phyloP scores from a whole-genome alignment of 2,888 invertebrate species.

The Cephalotes varians region DNA sequence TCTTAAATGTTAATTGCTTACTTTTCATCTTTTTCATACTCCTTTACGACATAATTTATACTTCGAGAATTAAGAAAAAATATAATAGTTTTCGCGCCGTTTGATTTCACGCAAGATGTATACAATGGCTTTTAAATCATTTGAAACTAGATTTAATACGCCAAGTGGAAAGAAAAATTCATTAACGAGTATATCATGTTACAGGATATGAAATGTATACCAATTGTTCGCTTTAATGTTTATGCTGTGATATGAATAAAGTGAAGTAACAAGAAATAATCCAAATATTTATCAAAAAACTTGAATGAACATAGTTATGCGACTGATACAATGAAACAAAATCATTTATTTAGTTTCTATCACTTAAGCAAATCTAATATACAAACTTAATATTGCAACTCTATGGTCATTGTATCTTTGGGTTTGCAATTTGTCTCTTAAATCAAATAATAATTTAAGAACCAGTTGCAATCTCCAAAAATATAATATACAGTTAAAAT shows the following conservation, averaged over 20 bases:
- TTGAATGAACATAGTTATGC: slow-evolving; percentile 63
- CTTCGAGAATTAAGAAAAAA: slow-evolving; percentile 57
- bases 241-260: slow-evolving; percentile 10
- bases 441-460: slow-evolving; percentile 38
- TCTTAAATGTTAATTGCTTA: slow-evolving; percentile 59
- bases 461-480: slow-evolving; percentile 48
- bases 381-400: slow-evolving; percentile 82
- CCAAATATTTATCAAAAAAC: slow-evolving; percentile 20
- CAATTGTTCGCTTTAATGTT: background rate
- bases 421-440: slow-evolving; percentile 46
- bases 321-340: slow-evolving; percentile 78
- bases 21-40: slow-evolving; percentile 24
- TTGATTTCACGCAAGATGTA: slow-evolving; percentile 59
- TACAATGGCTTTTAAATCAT: background rate
- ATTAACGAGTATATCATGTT: slow-evolving; percentile 61
- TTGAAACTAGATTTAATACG: slow-evolving; percentile 19
- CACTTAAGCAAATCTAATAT: slow-evolving; percentile 77
- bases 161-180: slow-evolving; percentile 15
- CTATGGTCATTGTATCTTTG: slow-evolving; percentile 67
- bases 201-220: slow-evolving; percentile 64
- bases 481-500: slow-evolving; percentile 50
- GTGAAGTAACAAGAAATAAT: slow-evolving; percentile 25
- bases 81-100: slow-evolving; percentile 50
- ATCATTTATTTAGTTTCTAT: slow-evolving; percentile 75
- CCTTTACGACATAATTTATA: slow-evolving; percentile 51